Evolutionary conservation across 2,113 vertebrate species (phyloP).

Genomic region (Ammospiza nelsoni): DNA sequence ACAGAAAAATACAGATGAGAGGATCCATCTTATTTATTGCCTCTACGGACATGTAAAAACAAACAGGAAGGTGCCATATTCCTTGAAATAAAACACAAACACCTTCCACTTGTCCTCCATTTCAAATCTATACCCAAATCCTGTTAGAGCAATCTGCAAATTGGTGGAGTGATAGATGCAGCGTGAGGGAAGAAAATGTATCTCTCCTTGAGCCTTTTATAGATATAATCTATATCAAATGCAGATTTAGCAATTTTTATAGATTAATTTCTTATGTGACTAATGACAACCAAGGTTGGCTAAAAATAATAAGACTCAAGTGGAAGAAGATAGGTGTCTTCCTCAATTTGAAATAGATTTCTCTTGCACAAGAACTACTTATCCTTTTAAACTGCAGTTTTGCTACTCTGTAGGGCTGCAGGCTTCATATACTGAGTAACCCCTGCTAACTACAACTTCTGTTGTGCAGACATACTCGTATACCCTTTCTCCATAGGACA

Average conservation of each 20-base stretch:
- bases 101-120: background rate
- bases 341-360: background rate
- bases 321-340: background rate
- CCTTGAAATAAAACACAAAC: background rate
- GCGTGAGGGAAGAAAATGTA: background rate
- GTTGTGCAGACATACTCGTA: background rate
- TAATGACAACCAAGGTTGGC: conserved; percentile 20
- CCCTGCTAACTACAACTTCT: background rate
- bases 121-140: conserved; percentile 43
- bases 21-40: background rate
- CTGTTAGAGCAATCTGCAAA: conserved; percentile 7
- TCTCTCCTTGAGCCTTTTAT: conserved; percentile 12
- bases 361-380: background rate
- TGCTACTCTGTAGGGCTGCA: background rate
- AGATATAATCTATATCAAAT: conserved; percentile 23
- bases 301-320: conserved; percentile 3
- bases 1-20: background rate
- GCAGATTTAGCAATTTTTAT: background rate
- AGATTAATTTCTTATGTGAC: background rate
- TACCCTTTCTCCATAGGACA: background rate
- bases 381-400: background rate
- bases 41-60: background rate
- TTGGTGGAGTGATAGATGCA: background rate
- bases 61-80: background rate
- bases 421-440: background rate